These are phyloP conservation scores for Struthidea cinerea DNA, from an alignment of 2,113 vertebrate genomes.

Conservation along the genomic window DNA sequence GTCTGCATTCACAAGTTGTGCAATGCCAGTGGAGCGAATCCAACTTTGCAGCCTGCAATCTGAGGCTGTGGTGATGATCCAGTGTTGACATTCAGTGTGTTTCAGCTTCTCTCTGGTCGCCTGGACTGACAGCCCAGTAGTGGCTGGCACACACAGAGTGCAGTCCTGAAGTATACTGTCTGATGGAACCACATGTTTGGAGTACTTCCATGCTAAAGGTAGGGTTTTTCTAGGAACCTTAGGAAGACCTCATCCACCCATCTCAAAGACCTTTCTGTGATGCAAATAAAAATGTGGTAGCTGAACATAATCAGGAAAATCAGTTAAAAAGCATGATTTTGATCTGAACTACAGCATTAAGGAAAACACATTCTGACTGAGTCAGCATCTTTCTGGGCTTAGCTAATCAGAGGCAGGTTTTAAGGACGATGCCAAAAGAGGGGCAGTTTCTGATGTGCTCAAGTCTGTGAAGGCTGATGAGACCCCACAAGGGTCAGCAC, in stretches of 20 bases:
- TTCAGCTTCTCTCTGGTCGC: neutral
- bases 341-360: neutral
- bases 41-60: neutral
- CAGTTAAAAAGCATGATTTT: neutral
- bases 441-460: neutral
- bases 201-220: neutral
- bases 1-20: neutral
- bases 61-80: neutral
- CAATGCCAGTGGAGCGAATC: fast-evolving
- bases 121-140: neutral
- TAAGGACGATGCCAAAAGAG: neutral
- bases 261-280: neutral
- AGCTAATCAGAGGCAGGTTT: neutral
- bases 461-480: neutral
- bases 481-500: neutral
- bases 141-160: neutral
- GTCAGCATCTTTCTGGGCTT: neutral
- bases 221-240: neutral
- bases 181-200: neutral
- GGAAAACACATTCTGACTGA: neutral
- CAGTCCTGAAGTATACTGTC: neutral
- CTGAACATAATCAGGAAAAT: neutral
- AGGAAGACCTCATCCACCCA: neutral
- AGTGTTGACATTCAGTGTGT: neutral
- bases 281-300: neutral